These are phyloP conservation scores for Glossosoma conforme DNA, from an alignment of 1,140 invertebrate genomes.

Conservation along the genomic window DNA sequence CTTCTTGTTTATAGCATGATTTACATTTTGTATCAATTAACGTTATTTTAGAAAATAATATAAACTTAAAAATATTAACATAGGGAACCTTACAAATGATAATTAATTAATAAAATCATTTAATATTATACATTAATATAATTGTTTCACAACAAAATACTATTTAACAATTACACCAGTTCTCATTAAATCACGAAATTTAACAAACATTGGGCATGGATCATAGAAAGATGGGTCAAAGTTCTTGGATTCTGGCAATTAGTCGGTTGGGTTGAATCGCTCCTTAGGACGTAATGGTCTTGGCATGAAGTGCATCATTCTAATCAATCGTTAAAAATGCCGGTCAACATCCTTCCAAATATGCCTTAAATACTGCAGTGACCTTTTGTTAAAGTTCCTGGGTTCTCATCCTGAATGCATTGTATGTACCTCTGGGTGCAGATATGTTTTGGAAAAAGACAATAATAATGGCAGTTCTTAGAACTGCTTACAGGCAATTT, in stretches of 20 bases:
- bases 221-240: too few species aligned
- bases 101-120: background rate
- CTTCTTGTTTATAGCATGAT: background rate
- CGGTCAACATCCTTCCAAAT: too few species aligned
- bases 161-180: background rate
- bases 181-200: background rate
- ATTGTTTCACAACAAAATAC: background rate
- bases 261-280: background rate
- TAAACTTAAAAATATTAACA: background rate
- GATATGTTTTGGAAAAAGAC: too few species aligned
- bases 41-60: background rate
- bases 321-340: background rate
- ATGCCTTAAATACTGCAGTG: too few species aligned
- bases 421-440: too few species aligned
- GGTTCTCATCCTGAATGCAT: too few species aligned
- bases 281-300: background rate
- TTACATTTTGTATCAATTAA: background rate
- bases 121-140: background rate
- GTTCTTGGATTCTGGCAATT: background rate
- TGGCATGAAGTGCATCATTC: background rate
- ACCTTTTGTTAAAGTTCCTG: too few species aligned
- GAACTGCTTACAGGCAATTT: too few species aligned
- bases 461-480: too few species aligned
- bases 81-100: background rate
- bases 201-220: slow-evolving; percentile 1